Conservation (phyloP, 2,113 vertebrate species). For the Panthera tigris region DNA sequence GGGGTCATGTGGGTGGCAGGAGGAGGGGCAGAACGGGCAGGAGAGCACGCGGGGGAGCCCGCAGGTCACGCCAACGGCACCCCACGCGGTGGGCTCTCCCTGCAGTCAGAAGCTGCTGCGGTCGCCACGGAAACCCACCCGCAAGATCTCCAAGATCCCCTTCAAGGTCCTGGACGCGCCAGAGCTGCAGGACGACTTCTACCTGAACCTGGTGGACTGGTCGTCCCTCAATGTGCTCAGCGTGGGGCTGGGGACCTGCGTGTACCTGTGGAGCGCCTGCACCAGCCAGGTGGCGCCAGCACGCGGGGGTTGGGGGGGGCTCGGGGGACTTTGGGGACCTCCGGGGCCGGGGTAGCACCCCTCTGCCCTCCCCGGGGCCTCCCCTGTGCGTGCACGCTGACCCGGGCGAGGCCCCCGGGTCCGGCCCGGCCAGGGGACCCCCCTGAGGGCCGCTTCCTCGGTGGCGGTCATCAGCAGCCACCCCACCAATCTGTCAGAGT, state of each 20-base stretch:
- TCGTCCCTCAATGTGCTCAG: constrained; percentile 98
- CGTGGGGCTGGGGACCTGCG: constrained; percentile 97
- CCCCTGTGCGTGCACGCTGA: too few species aligned
- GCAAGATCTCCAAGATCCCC: constrained; percentile 99
- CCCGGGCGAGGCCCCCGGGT: too few species aligned
- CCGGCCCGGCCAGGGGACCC: not conserved
- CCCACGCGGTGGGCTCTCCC: fast-evolving
- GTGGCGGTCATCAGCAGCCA: fast-evolving
- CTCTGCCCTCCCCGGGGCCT: not conserved
- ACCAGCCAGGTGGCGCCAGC: constrained; percentile 92
- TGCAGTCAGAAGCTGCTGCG: constrained; percentile 95
- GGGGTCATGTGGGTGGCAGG: not conserved
- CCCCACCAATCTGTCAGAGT: not conserved
- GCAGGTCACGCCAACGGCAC: too few species aligned
- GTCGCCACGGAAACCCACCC: constrained; percentile 96
- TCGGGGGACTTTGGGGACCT: too few species aligned
- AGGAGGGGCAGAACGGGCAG: not conserved
- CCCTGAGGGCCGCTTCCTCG: not conserved
- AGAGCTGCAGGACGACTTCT: constrained; percentile 98
- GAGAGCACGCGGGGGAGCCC: not conserved
- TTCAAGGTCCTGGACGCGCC: constrained; percentile 98
- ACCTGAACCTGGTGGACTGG: constrained; percentile 99
- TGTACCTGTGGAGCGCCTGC: constrained; percentile 99
- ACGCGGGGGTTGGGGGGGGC: fast-evolving
- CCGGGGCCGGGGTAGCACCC: too few species aligned